A percentile compares a stretch with the other conserved stretches of the same genome.
Conservation (phyloP, 2,888 invertebrate species). For the Perizoma affinitatum region DNA sequence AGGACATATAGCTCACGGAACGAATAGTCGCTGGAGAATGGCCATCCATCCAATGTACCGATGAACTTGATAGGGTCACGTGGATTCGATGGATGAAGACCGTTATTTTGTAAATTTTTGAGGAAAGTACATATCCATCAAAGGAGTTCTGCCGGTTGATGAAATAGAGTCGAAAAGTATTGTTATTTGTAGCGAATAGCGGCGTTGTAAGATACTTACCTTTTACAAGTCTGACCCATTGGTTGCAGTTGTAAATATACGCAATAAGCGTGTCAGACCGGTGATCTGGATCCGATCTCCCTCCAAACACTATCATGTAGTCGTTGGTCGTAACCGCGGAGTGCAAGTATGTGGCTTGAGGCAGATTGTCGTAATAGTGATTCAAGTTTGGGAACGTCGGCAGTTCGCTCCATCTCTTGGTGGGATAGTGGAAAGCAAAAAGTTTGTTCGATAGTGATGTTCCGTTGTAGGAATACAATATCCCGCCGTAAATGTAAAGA, state of each 20-base stretch:
- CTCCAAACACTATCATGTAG: slow-evolving; percentile 96
- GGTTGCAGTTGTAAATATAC: slow-evolving; percentile 94
- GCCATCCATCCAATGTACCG: no score
- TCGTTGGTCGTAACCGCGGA: slow-evolving; percentile 94
- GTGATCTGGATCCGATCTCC: slow-evolving; percentile 88
- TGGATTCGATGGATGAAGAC: no score
- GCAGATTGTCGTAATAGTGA: slow-evolving; percentile 83
- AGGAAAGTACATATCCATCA: no score
- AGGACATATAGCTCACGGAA: no score
- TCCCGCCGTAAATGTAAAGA: slow-evolving; percentile 96
- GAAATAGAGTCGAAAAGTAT: no score
- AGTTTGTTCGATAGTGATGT: slow-evolving; percentile 90
- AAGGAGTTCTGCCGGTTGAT: no score
- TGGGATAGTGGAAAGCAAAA: slow-evolving; percentile 90
- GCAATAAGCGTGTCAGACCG: slow-evolving; percentile 91
- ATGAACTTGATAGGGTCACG: no score
- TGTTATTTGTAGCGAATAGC: no score
- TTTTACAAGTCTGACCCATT: slow-evolving; percentile 91
- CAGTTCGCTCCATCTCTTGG: slow-evolving; percentile 90
- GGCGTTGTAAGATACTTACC: slow-evolving; percentile 52
- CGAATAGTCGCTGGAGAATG: no score
- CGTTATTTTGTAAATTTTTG: no score
- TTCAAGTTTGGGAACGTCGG: slow-evolving; percentile 88
- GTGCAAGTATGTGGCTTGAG: slow-evolving; percentile 92
- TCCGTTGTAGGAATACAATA: slow-evolving; percentile 88